phyloP scores from a whole-genome alignment of 2,888 invertebrate genomes.

The Drosophila imparisetae region DNA sequence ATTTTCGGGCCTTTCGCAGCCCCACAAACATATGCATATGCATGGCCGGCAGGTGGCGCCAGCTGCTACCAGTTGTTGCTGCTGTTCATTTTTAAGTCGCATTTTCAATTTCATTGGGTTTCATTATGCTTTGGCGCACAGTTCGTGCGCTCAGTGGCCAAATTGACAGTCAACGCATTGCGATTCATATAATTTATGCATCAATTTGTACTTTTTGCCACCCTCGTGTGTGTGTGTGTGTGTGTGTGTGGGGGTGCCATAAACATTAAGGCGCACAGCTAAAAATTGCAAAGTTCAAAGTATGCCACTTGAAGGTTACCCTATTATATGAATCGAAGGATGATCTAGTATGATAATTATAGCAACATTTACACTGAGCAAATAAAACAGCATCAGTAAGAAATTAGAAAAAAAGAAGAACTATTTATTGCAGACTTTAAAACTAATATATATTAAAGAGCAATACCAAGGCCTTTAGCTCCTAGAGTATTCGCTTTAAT shows the following conservation, averaged over 20 bases:
- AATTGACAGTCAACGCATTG: slow-evolving; percentile 76
- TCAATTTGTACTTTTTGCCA: slow-evolving; percentile 55
- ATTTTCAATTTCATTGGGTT: slow-evolving; percentile 60
- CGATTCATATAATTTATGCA: slow-evolving; percentile 73
- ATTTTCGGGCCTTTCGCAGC: slow-evolving; percentile 1
- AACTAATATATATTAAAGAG: not conserved
- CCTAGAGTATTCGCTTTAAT: too few species aligned
- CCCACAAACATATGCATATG: not conserved
- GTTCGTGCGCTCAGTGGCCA: slow-evolving; percentile 57
- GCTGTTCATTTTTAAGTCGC: slow-evolving; percentile 37
- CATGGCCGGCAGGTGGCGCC: slow-evolving; percentile 36
- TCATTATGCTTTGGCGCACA: slow-evolving; percentile 57
- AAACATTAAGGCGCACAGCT: slow-evolving; percentile 18
- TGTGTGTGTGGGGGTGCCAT: slow-evolving; percentile 17
- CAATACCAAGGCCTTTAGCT: not conserved
- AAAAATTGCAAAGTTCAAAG: not conserved
- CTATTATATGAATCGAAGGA: not conserved
- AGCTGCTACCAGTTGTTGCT: slow-evolving; percentile 25
- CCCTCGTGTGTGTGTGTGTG: not conserved
- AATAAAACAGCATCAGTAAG: not conserved
- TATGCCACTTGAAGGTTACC: not conserved
- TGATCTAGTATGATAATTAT: not conserved
- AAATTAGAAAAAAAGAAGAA: not conserved
- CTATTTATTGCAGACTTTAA: not conserved
- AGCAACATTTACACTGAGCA: not conserved